Evolutionary conservation across 2,888 invertebrate genomes (phyloP).

Genomic region (Spilarctia lutea): DNA sequence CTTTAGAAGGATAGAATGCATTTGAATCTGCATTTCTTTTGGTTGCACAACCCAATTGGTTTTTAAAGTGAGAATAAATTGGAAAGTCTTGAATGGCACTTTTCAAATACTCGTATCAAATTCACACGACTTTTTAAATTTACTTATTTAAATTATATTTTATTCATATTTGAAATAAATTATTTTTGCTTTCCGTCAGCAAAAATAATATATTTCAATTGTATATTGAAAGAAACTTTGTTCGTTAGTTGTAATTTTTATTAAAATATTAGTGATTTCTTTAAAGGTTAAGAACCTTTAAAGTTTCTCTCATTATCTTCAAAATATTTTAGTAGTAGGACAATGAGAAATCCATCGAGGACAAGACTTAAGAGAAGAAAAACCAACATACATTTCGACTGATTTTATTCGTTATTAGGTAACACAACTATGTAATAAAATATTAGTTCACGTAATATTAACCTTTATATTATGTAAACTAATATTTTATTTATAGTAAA

Average conservation of each 20-base stretch:
- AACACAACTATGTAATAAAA: conserved; percentile 15
- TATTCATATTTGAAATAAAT: too few species aligned
- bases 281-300: conserved; percentile 28
- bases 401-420: conserved; percentile 23
- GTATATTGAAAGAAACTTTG: not conserved
- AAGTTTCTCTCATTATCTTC: conserved; percentile 36
- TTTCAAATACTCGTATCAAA: conserved; percentile 29
- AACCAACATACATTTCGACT: conserved; percentile 23
- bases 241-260: not conserved
- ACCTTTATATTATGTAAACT: not conserved
- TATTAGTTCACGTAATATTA: too few species aligned
- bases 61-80: conserved; percentile 52
- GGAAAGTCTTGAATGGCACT: conserved; percentile 38
- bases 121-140: conserved; percentile 29
- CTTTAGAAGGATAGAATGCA: conserved; percentile 38
- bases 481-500: conserved; percentile 27
- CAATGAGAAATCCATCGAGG: conserved; percentile 1
- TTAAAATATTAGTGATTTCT: not conserved
- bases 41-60: conserved; percentile 47
- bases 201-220: not conserved
- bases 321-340: not conserved
- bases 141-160: not conserved
- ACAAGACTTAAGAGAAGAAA: conserved; percentile 9
- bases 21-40: conserved; percentile 44
- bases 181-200: conserved; percentile 7